Evolutionary conservation across 2,113 vertebrate genomes (phyloP).

Genomic region (Myiopsitta monachus): DNA sequence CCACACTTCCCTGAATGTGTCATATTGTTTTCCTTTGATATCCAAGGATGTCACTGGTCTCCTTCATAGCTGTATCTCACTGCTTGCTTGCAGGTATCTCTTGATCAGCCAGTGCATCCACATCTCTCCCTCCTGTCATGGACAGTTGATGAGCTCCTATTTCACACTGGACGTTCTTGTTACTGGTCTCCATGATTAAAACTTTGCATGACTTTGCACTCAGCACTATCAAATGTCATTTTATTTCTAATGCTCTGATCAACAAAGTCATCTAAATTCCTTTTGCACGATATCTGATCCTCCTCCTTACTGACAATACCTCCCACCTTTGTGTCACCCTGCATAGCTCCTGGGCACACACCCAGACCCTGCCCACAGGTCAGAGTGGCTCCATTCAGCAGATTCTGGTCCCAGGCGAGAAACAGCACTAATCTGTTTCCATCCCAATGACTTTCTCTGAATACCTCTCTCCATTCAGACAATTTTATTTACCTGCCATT

Average conservation of each 20-base stretch:
- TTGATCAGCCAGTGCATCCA: background rate
- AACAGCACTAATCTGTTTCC: background rate
- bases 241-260: background rate
- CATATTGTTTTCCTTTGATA: background rate
- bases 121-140: background rate
- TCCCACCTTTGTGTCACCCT: background rate
- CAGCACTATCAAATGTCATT: background rate
- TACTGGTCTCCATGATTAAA: background rate
- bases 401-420: background rate
- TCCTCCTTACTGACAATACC: background rate
- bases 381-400: background rate
- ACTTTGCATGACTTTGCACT: background rate
- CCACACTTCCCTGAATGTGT: background rate
- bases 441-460: background rate
- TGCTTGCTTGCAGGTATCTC: background rate
- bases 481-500: background rate
- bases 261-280: constrained; percentile 24
- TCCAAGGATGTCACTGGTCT: background rate
- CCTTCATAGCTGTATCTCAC: background rate
- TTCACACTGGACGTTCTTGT: constrained; percentile 13
- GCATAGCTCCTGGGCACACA: background rate
- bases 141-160: background rate
- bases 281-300: background rate
- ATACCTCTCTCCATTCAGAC: background rate
- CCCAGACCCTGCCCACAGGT: background rate